A percentile compares a stretch with the other conserved stretches of the same genome.
phyloP scores from a whole-genome alignment of 1,140 invertebrate genomes.

The Nephila pilipes region DNA sequence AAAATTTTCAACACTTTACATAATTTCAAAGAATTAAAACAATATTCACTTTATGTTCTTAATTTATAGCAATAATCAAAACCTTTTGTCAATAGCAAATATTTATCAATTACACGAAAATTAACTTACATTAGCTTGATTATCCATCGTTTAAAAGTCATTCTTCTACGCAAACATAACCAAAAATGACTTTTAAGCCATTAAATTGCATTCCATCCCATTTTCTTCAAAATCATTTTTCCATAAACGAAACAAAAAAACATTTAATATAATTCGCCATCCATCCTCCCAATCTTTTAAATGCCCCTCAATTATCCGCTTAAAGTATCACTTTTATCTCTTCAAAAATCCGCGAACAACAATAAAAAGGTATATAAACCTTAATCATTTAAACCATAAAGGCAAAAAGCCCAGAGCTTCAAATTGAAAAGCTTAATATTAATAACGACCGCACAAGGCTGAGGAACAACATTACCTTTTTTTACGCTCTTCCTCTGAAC shows the following conservation, averaged over 20 bases:
- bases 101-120: no score
- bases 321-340: constrained; percentile 27
- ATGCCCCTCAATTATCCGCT: constrained; percentile 6
- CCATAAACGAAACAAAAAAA: neutral
- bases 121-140: no score
- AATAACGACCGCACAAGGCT: neutral
- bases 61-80: no score
- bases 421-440: constrained; percentile 19
- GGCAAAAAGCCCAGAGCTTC: neutral
- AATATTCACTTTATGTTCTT: no score
- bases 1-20: no score
- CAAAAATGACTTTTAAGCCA: no score
- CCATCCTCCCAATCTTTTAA: neutral
- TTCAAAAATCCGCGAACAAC: neutral
- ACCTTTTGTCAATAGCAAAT: no score
- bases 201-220: no score
- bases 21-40: no score
- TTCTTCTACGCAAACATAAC: no score
- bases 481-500: neutral
- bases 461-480: neutral
- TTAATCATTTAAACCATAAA: constrained; percentile 22
- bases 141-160: no score
- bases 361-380: neutral
- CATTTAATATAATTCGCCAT: neutral
- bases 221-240: neutral